These are phyloP conservation scores for Ochotona princeps DNA, from an alignment of 2,113 vertebrate species.

Conservation along the genomic window DNA sequence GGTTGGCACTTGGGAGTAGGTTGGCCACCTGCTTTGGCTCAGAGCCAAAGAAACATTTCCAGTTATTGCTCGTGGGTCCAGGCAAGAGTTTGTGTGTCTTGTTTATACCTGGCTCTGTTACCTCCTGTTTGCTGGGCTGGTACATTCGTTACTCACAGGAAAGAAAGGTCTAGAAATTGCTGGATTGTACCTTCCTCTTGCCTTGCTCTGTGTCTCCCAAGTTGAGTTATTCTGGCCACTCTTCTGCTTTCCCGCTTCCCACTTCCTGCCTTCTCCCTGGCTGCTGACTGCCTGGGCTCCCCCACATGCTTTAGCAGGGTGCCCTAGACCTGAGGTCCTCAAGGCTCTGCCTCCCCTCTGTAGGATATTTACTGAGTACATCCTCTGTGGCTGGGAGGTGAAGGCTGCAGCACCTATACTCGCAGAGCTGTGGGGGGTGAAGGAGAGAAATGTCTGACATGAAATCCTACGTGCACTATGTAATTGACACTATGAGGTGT, in stretches of 20 bases:
- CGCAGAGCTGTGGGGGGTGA: neutral
- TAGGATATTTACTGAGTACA: neutral
- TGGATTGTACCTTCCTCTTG: neutral
- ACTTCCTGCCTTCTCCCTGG: neutral
- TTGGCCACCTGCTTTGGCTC: neutral
- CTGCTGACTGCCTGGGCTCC: neutral
- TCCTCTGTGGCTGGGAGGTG: neutral
- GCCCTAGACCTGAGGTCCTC: neutral
- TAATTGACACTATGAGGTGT: neutral
- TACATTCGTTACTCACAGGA: neutral
- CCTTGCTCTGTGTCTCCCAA: neutral
- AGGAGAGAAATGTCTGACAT: neutral
- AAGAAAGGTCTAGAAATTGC: constrained; percentile 57
- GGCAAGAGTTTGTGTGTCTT: too few species aligned
- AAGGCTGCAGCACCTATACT: neutral
- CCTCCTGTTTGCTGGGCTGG: neutral
- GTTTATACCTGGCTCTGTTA: neutral
- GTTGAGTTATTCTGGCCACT: constrained; percentile 49
- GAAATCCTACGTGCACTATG: neutral
- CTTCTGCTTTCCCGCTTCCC: neutral
- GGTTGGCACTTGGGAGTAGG: neutral
- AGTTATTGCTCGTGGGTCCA: neutral
- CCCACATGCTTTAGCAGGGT: neutral
- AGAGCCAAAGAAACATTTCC: neutral
- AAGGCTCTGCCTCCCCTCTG: neutral